Conservation (phyloP, 2,113 vertebrate genomes). For the Baryphthengus martii region DNA sequence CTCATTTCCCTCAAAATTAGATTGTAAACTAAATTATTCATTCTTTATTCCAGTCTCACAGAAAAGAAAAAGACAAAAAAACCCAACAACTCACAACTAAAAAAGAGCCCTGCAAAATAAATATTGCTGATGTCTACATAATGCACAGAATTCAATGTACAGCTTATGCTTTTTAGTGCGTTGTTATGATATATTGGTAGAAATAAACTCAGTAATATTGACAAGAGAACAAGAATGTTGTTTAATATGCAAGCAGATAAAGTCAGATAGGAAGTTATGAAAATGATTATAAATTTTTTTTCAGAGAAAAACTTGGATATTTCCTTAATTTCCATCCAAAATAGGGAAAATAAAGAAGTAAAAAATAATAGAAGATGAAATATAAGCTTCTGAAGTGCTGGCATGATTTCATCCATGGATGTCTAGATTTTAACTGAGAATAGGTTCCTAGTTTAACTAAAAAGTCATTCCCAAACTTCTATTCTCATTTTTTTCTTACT, state of each 20-base stretch:
- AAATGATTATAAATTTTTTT: neutral
- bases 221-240: neutral
- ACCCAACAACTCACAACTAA: neutral
- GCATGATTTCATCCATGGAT: neutral
- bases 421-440: neutral
- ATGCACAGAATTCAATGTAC: neutral
- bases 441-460: neutral
- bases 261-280: neutral
- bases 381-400: neutral
- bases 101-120: neutral
- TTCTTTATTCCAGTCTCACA: slow-evolving; percentile 17
- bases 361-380: neutral
- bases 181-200: neutral
- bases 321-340: neutral
- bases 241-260: neutral
- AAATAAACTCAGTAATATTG: neutral
- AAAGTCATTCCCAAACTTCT: neutral
- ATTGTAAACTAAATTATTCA: slow-evolving; percentile 48
- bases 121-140: neutral
- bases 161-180: neutral
- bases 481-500: neutral
- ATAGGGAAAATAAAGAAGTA: neutral
- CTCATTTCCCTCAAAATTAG: slow-evolving; percentile 65
- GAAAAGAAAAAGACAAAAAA: neutral
- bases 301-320: neutral